A percentile compares a stretch with the other conserved stretches of the same genome.
phyloP scores from a whole-genome alignment of 2,888 invertebrate species.

The Caenorhabditis sp. region DNA sequence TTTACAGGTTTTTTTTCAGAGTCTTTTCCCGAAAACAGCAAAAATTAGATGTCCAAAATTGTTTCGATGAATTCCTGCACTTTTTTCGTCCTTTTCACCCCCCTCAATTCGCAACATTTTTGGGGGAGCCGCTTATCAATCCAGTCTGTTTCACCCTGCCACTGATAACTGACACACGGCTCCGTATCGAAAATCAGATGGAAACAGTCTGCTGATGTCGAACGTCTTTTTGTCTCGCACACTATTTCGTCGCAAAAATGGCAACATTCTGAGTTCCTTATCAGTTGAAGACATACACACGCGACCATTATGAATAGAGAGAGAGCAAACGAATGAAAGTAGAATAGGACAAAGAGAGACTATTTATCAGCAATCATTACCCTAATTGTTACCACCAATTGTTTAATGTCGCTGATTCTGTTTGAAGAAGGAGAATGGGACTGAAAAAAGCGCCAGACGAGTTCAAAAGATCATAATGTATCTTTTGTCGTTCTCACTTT shows the following conservation, averaged over 20 bases:
- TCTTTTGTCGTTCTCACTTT: background rate
- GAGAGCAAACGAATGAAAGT: slow-evolving; percentile 11
- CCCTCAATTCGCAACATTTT: slow-evolving; percentile 50
- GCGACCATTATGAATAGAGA: background rate
- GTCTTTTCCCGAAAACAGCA: background rate
- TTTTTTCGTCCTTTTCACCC: slow-evolving; percentile 39
- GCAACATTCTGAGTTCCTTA: slow-evolving; percentile 49
- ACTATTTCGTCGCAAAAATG: slow-evolving; percentile 48
- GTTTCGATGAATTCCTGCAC: slow-evolving; percentile 38
- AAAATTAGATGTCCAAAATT: background rate
- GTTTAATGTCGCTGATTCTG: slow-evolving; percentile 4
- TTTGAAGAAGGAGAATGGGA: background rate
- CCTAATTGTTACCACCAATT: slow-evolving; percentile 28
- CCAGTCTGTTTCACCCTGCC: background rate
- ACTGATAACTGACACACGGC: slow-evolving; percentile 22
- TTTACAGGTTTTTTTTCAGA: background rate
- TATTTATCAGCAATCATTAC: slow-evolving; percentile 32
- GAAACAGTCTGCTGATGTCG: slow-evolving; percentile 18
- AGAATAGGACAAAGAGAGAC: background rate
- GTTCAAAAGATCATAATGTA: slow-evolving; percentile 39
- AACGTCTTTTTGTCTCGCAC: background rate
- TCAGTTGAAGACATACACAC: slow-evolving; percentile 43
- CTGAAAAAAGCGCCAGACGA: background rate
- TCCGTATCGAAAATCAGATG: slow-evolving; percentile 44
- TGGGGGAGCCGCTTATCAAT: slow-evolving; percentile 16